A percentile compares a stretch with the other conserved stretches of the same genome.
Conservation (phyloP, 1,140 invertebrate genomes). For the Pararge aegeria region DNA sequence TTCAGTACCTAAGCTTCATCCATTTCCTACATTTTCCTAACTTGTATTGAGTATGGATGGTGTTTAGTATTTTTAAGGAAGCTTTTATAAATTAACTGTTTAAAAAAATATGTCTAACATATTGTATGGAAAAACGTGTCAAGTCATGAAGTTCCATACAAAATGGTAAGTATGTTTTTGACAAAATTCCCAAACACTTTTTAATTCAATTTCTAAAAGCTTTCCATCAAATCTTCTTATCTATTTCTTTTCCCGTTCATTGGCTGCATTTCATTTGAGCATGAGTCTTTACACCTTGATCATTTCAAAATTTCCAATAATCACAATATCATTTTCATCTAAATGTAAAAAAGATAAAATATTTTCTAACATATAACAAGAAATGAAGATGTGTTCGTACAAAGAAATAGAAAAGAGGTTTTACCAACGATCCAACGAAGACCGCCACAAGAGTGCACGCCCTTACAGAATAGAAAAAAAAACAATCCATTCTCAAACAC, state of each 20-base stretch:
- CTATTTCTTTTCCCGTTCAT: conserved; percentile 8
- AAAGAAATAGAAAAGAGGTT: conserved; percentile 52
- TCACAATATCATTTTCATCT: background rate
- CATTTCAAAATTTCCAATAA: background rate
- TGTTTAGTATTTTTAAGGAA: background rate
- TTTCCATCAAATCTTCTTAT: background rate
- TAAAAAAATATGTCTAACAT: too few species aligned
- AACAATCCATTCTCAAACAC: conserved; percentile 10
- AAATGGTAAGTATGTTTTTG: too few species aligned
- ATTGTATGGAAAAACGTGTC: too few species aligned
- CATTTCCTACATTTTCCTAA: too few species aligned
- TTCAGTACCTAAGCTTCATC: too few species aligned
- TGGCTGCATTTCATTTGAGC: background rate
- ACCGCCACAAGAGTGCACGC: conserved; percentile 46
- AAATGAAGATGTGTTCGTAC: background rate
- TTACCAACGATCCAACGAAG: conserved; percentile 37
- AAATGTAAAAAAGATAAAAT: background rate
- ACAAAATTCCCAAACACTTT: background rate
- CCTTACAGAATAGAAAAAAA: conserved; percentile 19
- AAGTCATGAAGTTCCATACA: too few species aligned
- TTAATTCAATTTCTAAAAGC: background rate
- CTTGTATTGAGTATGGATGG: background rate
- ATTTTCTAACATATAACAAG: background rate
- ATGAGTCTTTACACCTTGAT: conserved; percentile 6
- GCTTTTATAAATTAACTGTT: background rate